phyloP scores from a whole-genome alignment of 2,797 vertebrate species.

The Melanotaenia trifasciata region DNA sequence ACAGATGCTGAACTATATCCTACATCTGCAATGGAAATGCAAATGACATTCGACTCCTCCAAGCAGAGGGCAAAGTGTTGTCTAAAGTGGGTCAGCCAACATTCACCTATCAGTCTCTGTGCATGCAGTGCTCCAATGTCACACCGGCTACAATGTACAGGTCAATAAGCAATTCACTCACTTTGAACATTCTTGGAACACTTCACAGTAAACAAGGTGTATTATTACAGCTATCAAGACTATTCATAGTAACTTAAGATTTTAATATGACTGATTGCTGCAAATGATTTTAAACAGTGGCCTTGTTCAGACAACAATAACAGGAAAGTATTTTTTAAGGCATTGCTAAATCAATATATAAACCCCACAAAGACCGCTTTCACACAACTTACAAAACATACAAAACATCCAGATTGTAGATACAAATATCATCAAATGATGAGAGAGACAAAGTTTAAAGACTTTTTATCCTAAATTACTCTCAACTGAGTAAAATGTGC shows the following conservation, averaged over 20 bases:
- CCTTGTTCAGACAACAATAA: background rate
- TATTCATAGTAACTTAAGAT: background rate
- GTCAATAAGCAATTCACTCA: conserved; percentile 28
- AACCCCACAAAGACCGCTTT: background rate
- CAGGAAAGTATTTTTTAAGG: background rate
- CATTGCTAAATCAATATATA: background rate
- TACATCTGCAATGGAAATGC: conserved; percentile 47
- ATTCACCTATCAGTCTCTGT: conserved; percentile 61
- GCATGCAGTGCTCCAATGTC: conserved; percentile 72
- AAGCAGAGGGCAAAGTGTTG: conserved; percentile 64
- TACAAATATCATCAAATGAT: background rate
- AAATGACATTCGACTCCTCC: conserved; percentile 45
- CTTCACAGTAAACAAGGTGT: background rate
- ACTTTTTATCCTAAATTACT: background rate
- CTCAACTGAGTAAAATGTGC: background rate
- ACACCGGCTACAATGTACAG: conserved; percentile 45
- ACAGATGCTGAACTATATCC: conserved; percentile 35
- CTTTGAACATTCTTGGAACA: background rate
- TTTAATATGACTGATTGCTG: background rate
- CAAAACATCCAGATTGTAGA: background rate
- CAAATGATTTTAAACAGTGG: background rate
- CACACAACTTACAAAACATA: background rate
- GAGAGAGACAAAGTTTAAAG: background rate
- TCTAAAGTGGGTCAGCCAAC: conserved; percentile 75
- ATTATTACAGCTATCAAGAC: background rate